Conservation (phyloP, 2,797 vertebrate species). For the Liparis tanakae region DNA sequence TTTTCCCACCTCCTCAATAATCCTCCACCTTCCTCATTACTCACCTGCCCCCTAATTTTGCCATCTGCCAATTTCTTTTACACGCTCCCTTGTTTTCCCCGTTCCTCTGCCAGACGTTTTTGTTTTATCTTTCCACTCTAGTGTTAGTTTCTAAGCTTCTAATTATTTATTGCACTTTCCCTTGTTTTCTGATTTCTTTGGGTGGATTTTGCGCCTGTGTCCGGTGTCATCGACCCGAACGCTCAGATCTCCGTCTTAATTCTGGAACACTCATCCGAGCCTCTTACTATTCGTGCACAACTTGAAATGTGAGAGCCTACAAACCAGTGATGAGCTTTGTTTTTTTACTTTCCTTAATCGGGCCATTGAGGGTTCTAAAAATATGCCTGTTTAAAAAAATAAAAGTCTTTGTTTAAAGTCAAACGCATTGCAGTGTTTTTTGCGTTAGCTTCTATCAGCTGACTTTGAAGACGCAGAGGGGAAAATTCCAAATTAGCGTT, state of each 20-base stretch:
- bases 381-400: not conserved
- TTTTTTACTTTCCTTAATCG: not conserved
- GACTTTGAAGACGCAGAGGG: slow-evolving; percentile 40
- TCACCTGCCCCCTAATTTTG: not conserved
- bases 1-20: not conserved
- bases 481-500: slow-evolving; percentile 6
- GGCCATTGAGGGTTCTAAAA: slow-evolving; percentile 15
- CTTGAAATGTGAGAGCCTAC: slow-evolving; percentile 13
- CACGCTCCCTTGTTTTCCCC: not conserved
- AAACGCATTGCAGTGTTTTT: slow-evolving; percentile 17
- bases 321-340: slow-evolving; percentile 11
- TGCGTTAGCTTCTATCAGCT: slow-evolving; percentile 32
- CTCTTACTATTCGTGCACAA: not conserved
- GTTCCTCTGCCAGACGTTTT: not conserved
- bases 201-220: not conserved
- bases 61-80: not conserved
- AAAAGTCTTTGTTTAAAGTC: slow-evolving; percentile 24
- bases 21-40: not conserved
- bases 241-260: not conserved
- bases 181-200: not conserved
- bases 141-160: not conserved
- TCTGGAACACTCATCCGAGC: slow-evolving; percentile 6
- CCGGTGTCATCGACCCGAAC: not conserved
- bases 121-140: not conserved
- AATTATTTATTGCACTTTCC: too few relatives aligned